These are phyloP conservation scores for Helicoverpa zea DNA, from an alignment of 1,140 invertebrate genomes.

Conservation along the genomic window DNA sequence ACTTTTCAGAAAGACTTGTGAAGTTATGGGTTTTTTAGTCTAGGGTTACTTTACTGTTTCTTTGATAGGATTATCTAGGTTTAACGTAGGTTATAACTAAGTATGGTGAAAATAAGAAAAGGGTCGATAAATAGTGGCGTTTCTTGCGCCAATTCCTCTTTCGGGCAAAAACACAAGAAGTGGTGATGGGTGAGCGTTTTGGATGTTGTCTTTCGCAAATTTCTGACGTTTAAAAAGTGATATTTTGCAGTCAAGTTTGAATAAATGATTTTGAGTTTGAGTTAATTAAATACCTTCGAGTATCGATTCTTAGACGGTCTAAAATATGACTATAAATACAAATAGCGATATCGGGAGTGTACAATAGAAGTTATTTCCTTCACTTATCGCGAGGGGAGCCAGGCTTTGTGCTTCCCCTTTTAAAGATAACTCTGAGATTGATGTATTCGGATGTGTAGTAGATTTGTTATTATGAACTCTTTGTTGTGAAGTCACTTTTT, in stretches of 20 bases:
- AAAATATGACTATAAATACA: neutral
- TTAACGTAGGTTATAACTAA: too few relatives aligned
- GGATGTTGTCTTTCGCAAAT: too few relatives aligned
- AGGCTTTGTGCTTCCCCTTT: slow-evolving; percentile 41
- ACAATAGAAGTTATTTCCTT: slow-evolving; percentile 21
- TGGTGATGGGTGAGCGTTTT: too few relatives aligned
- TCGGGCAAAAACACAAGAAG: too few relatives aligned
- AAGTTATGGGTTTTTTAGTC: too few relatives aligned
- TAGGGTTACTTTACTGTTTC: too few relatives aligned
- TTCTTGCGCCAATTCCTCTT: too few relatives aligned
- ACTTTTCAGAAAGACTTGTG: neutral
- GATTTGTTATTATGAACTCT: neutral
- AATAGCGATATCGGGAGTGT: neutral
- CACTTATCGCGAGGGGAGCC: slow-evolving; percentile 9
- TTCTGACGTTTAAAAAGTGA: too few relatives aligned
- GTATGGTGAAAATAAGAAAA: too few relatives aligned
- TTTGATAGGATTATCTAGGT: too few relatives aligned
- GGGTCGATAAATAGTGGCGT: too few relatives aligned
- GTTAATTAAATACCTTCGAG: neutral
- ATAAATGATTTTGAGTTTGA: neutral
- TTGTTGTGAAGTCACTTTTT: neutral
- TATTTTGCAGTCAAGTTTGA: neutral
- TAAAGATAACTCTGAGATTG: slow-evolving; percentile 14
- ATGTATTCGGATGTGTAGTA: neutral
- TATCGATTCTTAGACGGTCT: neutral